Base-by-base conservation (phyloP, 2,797 vertebrate species). In the Megaceryle alcyon region DNA sequence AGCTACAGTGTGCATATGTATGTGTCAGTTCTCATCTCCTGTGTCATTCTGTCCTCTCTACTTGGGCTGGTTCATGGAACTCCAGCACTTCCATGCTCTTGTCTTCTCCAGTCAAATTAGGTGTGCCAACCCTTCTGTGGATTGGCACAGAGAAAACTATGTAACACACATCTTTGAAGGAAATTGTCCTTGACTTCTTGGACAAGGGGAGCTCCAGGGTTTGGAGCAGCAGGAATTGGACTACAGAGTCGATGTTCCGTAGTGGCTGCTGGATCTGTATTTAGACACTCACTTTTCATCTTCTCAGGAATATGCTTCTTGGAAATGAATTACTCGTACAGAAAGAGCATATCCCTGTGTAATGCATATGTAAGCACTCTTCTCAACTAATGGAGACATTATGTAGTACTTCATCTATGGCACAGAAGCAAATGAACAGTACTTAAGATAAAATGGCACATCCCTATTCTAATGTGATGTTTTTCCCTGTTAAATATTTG, bases 321-420 rank as follows among this genome's bases (percentile, higher is more conserved):
- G 84, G 85, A 97, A 97, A 95, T 71, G 1, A 87, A 59, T 92
- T 90, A 93, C 41, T 43, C 56, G 44, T 69, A 83, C 90, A 96
- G 95, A 90, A 77, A 94, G 91, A 86, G 37, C 79, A 41, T 92
- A 82, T 89, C 88, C 92, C 88, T 90, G 86, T 75, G 57, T 92
- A 82, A 92, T 83, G 64, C 39, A 73, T 48, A 88, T 77, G 68
- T 64, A 89, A 73, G 90, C 83, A 93, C 86, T 93, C 73, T 63
- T 44, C 49, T 73, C 56, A 72, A 29, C 44, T 49, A 56, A 78
- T 76, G 82, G 60, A 83, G 64, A 70, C 37, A 31, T 94, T 94
- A 83, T 59, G 39, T 79, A 69, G 66, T 69, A 33, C 83, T 84
- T 76, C 26, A 69, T 86, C 59, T 71, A 7, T 25, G 39, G 86